Base-by-base conservation (phyloP, 2,888 invertebrate genomes). In the Polymixis flavicincta region DNA sequence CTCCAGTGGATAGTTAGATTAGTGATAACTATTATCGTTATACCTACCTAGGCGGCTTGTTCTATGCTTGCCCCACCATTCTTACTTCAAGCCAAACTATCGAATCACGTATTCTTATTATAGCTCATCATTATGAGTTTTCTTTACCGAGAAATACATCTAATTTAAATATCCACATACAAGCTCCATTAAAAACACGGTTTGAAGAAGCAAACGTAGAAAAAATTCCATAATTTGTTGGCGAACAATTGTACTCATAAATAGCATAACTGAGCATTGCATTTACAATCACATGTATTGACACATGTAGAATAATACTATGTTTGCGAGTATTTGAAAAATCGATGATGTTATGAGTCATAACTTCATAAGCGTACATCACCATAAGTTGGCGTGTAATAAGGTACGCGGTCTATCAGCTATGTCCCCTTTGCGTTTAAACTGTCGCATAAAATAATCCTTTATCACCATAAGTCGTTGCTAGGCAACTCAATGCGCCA, bases 401-500 rank as follows among this genome's bases (percentile, higher is more conserved):
- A 63, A 45, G 42, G 42, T 63, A 73, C 45, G 50, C 52, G 45
- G 37, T 52, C 50, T 75, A 60, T 64, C 59, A 69, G 25, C 25
- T 73, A 48, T 42, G 32, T 50, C 61, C 52, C 64, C 5, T 63
- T 76, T 32, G 37, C 42, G 42, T 61, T 83, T 81, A 72, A 78
- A 80, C 42, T 74, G 63, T 72, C 69, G 74, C 75, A 82, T 79
- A 77, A 74, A 78, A 82, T 69, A 71, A 80, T 83, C 59, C 67
- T 74, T 54, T 73, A 77, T 74, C 71, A 80, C 74, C 74, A 73
- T 69, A 85, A 78, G 79, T 68, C 86, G 95, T 95, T 95, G 94
- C 96, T 92, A 90, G 87, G 95, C 93, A 95, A 95, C 95, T 90
- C 89, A 92, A 90, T 94, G 94, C 95, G 93, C 91, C 90, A 93